Conservation (phyloP, 2,888 invertebrate genomes). For the Tryphoninae sp. region DNA sequence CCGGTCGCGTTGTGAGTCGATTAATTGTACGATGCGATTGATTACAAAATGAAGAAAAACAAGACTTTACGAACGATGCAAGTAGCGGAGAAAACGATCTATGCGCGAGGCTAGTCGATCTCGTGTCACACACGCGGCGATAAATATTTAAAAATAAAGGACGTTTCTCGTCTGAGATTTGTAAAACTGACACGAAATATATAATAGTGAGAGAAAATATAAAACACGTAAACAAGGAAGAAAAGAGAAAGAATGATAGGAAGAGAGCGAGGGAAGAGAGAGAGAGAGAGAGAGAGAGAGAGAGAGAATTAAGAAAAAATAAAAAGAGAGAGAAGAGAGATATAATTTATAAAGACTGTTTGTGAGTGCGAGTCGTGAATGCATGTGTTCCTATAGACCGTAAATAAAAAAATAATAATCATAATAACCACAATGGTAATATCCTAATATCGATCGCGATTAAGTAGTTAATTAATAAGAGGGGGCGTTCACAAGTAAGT, state of each 20-base stretch:
- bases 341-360: constrained; percentile 80
- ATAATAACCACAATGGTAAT: constrained; percentile 64
- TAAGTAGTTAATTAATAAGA: constrained; percentile 75
- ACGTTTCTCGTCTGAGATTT: constrained; percentile 51
- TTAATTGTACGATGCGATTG: constrained; percentile 54
- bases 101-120: constrained; percentile 52
- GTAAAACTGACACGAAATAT: constrained; percentile 43
- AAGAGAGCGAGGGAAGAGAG: constrained; percentile 31
- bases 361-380: constrained; percentile 76
- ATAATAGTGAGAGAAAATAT: constrained; percentile 28
- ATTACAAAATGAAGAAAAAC: constrained; percentile 37
- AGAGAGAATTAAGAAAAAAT: constrained; percentile 24
- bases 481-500: constrained; percentile 43
- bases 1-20: constrained; percentile 55
- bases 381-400: constrained; percentile 76
- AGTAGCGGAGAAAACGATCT: constrained; percentile 32
- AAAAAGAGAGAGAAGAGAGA: constrained; percentile 68
- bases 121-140: constrained; percentile 44
- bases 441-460: constrained; percentile 71
- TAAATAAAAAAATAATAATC: constrained; percentile 52
- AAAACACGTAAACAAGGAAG: constrained; percentile 17
- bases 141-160: constrained; percentile 23
- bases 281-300: constrained; percentile 25
- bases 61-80: constrained; percentile 16
- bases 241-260: constrained; percentile 43